A percentile compares a stretch with the other conserved stretches of the same genome.
phyloP scores from a whole-genome alignment of 2,797 vertebrate species.

The Megaceryle alcyon region DNA sequence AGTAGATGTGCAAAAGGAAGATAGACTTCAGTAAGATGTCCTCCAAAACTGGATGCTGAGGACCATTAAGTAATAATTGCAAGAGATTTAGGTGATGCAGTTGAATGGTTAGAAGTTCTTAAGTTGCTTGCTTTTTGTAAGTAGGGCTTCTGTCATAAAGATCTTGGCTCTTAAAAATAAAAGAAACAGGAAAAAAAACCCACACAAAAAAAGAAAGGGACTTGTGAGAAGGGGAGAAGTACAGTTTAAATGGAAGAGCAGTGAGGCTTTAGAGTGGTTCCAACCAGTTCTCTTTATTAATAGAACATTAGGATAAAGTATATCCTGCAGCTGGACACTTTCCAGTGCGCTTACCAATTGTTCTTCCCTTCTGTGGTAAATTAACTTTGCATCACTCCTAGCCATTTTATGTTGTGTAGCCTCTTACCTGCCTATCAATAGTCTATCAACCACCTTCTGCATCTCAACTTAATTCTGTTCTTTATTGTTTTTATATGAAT shows the following conservation, averaged over 20 bases:
- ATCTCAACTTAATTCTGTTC: not conserved
- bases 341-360: not conserved
- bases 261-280: not conserved
- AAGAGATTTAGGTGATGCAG: not conserved
- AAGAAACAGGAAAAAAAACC: too few species aligned
- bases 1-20: not conserved
- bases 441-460: not conserved
- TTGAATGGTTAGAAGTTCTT: not conserved
- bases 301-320: not conserved
- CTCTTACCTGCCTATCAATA: not conserved
- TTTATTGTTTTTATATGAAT: not conserved
- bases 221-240: not conserved
- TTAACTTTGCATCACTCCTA: not conserved
- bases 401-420: not conserved
- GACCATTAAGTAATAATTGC: not conserved
- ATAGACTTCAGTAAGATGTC: not conserved
- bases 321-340: not conserved
- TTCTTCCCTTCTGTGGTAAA: not conserved
- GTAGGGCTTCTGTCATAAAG: not conserved
- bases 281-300: not conserved
- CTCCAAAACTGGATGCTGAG: not conserved
- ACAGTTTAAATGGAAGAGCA: not conserved
- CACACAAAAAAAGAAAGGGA: not conserved
- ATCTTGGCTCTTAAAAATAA: not conserved
- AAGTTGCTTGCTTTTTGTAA: not conserved